Base-by-base conservation (phyloP, 2,888 invertebrate species). In the Phyllotreta cruciferae region DNA sequence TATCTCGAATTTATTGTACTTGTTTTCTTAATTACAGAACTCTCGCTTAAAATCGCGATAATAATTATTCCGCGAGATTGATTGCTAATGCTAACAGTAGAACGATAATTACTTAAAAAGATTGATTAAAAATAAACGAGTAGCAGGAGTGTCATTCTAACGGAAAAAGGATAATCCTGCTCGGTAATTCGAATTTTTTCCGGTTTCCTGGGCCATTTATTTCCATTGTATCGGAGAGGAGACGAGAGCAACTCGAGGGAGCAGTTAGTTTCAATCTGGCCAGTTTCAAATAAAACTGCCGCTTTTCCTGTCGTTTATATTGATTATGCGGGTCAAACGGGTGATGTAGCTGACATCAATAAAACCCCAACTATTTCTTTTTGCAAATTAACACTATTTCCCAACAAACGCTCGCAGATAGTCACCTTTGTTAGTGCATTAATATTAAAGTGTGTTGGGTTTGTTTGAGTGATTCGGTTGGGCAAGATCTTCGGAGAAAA, bases 221-320 rank as follows among this genome's bases (percentile, higher is more conserved):
- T 74, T 76, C 72, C 75, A 77, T 77, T 76, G 75, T 75, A 71
- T 70, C 64, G 69, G 69, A 71, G 74, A 72, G 73, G 69, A 71
- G 73, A 71, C 74, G 72, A 73, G 71, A 62, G 70, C 66, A 70
- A 70, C 75, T 74, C 75, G 63, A 62, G 75, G 73, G 76, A 71
- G 73, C 71, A 75, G 75, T 77, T 76, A 76, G 75, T 78, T 77
- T 77, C 76, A 76, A 78, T 77, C 75, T 75, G 74, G 73, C 72
- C 72, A 74, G 70, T 52, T 52, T 52, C 52, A 52, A 52, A 52
- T 52, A 38, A 52, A 37, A 37, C 6, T 37, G 37, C 37, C 7
- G 8, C 37, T 37, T 37, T 52, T 14, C 49, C 35, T 35, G 36
- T 11, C 34, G 34, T 34, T 10, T 49, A 6, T 52, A 52, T 52